Percentiles rank a stretch among this genome's conserved stretches.
Evolutionary conservation across 2,797 vertebrate genomes (phyloP).

Genomic region (Neomorphus geoffroyi): DNA sequence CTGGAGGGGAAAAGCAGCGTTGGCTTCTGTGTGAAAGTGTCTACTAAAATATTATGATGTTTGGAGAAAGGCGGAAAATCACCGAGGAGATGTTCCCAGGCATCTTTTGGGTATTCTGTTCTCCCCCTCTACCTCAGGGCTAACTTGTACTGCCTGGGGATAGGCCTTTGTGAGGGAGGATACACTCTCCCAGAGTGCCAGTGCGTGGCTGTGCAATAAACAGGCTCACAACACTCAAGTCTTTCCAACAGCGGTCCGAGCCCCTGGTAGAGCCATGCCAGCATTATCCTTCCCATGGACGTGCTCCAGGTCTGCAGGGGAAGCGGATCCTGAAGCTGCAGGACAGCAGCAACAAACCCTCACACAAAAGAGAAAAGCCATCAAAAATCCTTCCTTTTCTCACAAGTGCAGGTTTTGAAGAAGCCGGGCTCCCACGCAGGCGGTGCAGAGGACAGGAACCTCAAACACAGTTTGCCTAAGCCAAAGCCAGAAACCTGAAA

Average conservation of each 20-base stretch:
- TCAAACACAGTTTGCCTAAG: background rate
- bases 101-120: background rate
- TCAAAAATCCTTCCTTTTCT: background rate
- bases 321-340: background rate
- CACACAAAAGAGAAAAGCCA: background rate
- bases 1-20: background rate
- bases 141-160: background rate
- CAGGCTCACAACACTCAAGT: background rate
- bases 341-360: background rate
- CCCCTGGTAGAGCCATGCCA: background rate
- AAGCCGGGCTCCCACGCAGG: background rate
- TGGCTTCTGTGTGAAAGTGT: background rate
- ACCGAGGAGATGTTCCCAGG: background rate
- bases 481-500: background rate
- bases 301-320: background rate
- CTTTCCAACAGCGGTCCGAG: background rate
- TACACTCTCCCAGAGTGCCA: background rate
- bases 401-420: accelerated
- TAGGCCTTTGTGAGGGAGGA: background rate
- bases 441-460: background rate
- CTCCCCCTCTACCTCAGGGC: background rate
- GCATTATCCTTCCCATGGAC: accelerated
- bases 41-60: background rate
- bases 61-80: background rate
- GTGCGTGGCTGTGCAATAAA: background rate